Base-by-base conservation (phyloP, 2,888 invertebrate species). In the Hanleya hanleyi region DNA sequence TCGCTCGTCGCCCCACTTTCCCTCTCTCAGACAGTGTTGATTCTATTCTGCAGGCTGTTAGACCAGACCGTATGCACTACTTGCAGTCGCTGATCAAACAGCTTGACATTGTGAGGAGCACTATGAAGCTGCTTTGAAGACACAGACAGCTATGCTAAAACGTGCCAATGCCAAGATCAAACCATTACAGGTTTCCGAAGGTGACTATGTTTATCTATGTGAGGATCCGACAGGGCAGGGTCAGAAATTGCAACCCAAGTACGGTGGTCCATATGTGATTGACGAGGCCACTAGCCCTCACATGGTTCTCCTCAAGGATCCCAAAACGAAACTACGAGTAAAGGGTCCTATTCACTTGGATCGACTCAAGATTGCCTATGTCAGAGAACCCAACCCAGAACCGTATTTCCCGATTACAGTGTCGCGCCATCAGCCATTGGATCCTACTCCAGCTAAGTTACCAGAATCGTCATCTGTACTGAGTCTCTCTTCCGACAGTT, bases 151-250 rank as follows among this genome's bases (percentile, higher is more conserved):
- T 22, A 75, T 76, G 75, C 35, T 38, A 0, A 15, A 41, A 12
- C 12, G 37, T 4, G 67, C 65, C 29, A 77, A 75, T 70, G 49
- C 15, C 0, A 69, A 66, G 18, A 36, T 33, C 26, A 18, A 62
- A 6, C 38, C 68, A 12, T 47, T 77, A 12, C 15, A 62, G 18
- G 35, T 76, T n/a, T 12, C 18, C n/a, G 26, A 15, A 65, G 76
- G 77, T 18, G 75, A 78, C 57, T 79, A 74, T 75, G 77, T 78
- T 4, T 79, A 76, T 69, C 18, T 77, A 9, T 47, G 64, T 0
- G 72, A 71, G 36, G 77, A 76, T 62, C 69, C 69, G 0, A 35
- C n/a, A 36, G 69, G 73, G n/a, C 1, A 74, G 29, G 79, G 74
- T 5, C 67, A 69, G 57, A 80, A 80, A 33, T 47, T 79, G 2